Evolutionary conservation across 2,888 invertebrate genomes (phyloP), one percentile per base, ranked within the genome.

Genomic region (Heliconius ismenius): DNA sequence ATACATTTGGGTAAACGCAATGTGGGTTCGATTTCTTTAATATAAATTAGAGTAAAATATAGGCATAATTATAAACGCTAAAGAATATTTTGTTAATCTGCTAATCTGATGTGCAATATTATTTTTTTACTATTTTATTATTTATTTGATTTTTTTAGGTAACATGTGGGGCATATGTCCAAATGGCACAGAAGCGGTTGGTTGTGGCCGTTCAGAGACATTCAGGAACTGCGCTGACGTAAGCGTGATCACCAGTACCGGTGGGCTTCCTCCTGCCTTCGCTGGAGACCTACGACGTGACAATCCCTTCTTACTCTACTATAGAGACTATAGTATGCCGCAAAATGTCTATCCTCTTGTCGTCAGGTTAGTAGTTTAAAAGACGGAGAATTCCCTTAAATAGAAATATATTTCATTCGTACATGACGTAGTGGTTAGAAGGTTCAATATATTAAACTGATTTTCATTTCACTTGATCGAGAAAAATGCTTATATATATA

Each of bases 221-320:
- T 98, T 98, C 91, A 95, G 97, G 79, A 98, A 98, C 88, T 98
- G 98, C 86, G 98, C 98, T 0, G 98, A 98, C 88, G 95, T 98
- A 77, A 96, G 96, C 76, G 97, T 98, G 81, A 93, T 97, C 11
- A 97, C 97, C 49, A 97, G 96, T 88, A 97, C 97, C 4, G 97
- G 96, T 6, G 97, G 96, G 75, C 95, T 97, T 4, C 95, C 97
- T 0, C 97, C 97, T 18, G 92, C 96, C 81, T 97, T 97, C 87
- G 95, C 96, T 4, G 95, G 93, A 9, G 92, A 95, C 82, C 95
- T 96, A 79, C 84, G 90, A 64, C 89, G 91, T 63, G 95, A 95
- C 86, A 97, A 97, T 86, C 97, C 97, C 28, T 97, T 96, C 94
- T 92, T 97, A 72, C 91, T 97, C 0, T 97, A 96, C 90, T 97